A percentile compares a stretch with the other conserved stretches of the same genome.
Conservation (phyloP, 2,888 invertebrate species). For the Aricia artaxerxes region DNA sequence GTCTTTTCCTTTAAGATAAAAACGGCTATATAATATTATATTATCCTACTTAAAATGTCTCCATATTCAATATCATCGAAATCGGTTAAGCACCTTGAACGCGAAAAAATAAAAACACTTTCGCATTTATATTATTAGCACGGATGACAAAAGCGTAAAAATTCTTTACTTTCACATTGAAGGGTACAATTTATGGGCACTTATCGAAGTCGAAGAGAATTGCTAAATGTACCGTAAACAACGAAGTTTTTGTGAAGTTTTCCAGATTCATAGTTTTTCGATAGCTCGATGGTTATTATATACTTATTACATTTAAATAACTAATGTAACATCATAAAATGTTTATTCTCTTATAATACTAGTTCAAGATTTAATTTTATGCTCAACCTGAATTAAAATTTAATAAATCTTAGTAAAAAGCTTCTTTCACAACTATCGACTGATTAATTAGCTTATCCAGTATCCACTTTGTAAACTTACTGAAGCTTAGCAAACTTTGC, state of each 20-base stretch:
- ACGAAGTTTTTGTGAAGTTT: slow-evolving; percentile 8
- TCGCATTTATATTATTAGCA: not conserved
- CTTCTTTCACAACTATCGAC: not conserved
- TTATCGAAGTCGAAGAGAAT: not conserved
- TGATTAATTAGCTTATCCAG: not conserved
- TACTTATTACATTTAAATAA: not conserved
- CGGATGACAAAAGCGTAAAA: not conserved
- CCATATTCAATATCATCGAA: not conserved
- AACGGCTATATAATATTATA: too few relatives aligned
- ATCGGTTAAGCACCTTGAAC: not conserved
- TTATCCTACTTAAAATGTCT: too few relatives aligned
- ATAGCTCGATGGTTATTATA: not conserved
- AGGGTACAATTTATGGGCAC: not conserved
- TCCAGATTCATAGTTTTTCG: not conserved
- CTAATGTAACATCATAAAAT: not conserved
- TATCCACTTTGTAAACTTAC: not conserved
- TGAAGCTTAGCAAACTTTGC: not conserved
- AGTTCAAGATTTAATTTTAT: not conserved
- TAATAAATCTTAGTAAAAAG: not conserved
- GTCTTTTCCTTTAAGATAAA: too few relatives aligned
- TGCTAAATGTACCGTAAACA: not conserved
- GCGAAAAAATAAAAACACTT: not conserved
- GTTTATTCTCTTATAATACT: not conserved
- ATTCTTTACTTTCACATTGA: slow-evolving; percentile 1
- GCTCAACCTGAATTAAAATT: not conserved